Evolutionary conservation across 2,888 invertebrate genomes (phyloP).

Genomic region (Cantharis rufa): DNA sequence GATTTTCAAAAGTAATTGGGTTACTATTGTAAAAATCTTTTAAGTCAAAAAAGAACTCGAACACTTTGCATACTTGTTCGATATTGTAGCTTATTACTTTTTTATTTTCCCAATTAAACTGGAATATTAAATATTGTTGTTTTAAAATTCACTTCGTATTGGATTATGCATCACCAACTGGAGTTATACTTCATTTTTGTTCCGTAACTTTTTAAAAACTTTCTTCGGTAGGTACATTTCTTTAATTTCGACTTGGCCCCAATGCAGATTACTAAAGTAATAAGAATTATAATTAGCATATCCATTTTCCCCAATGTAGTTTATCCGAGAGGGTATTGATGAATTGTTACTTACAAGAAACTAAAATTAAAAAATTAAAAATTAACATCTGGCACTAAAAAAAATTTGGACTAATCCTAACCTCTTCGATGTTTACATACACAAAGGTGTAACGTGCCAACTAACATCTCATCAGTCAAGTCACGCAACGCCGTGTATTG

Average conservation of each 20-base stretch:
- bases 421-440: neutral
- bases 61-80: neutral
- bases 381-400: neutral
- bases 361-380: neutral
- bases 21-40: neutral
- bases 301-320: no score
- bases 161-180: neutral
- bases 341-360: neutral
- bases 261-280: neutral
- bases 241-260: neutral
- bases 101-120: neutral
- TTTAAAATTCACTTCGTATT: neutral
- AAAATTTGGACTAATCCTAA: neutral
- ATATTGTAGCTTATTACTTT: neutral
- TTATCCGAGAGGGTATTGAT: neutral
- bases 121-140: neutral
- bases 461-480: neutral
- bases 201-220: neutral
- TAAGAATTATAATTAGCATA: neutral
- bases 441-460: neutral
- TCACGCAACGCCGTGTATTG: neutral
- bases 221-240: neutral
- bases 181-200: neutral
- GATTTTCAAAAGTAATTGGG: conserved; percentile 1
- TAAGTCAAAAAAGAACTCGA: neutral